Conservation (phyloP, 2,113 vertebrate genomes). For the Montifringilla adamsi region DNA sequence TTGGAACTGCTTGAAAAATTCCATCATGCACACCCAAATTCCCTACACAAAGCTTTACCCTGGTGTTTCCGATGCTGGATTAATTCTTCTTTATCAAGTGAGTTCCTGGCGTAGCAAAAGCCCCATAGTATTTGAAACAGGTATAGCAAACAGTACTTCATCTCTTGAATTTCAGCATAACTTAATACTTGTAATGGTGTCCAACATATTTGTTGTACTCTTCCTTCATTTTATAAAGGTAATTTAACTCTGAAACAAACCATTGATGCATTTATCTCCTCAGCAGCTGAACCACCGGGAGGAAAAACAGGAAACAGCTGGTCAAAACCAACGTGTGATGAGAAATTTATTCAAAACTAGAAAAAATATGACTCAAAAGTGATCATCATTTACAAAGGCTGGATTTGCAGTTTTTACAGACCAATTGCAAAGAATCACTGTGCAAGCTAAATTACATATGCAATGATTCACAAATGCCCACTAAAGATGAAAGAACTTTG, state of each 20-base stretch:
- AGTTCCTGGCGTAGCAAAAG: neutral
- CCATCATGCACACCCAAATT: neutral
- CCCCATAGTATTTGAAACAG: neutral
- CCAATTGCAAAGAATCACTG: neutral
- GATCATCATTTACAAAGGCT: neutral
- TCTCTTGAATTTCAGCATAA: neutral
- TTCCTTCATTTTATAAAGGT: neutral
- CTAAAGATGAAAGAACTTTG: neutral
- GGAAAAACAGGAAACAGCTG: constrained; percentile 65
- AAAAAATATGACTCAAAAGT: neutral
- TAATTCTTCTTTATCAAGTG: neutral
- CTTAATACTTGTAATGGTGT: neutral
- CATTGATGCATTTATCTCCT: neutral
- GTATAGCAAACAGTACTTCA: neutral
- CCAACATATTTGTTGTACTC: neutral
- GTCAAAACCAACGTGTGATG: neutral
- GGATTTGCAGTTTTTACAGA: neutral
- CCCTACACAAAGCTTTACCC: neutral
- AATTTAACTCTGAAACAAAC: constrained; percentile 4
- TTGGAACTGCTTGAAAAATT: constrained; percentile 19
- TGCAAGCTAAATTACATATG: neutral
- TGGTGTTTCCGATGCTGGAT: neutral
- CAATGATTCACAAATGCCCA: neutral
- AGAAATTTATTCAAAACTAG: neutral
- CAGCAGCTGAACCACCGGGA: neutral